These are phyloP conservation scores for Myotis brandtii DNA, from an alignment of 2,113 vertebrate genomes.

Conservation along the genomic window DNA sequence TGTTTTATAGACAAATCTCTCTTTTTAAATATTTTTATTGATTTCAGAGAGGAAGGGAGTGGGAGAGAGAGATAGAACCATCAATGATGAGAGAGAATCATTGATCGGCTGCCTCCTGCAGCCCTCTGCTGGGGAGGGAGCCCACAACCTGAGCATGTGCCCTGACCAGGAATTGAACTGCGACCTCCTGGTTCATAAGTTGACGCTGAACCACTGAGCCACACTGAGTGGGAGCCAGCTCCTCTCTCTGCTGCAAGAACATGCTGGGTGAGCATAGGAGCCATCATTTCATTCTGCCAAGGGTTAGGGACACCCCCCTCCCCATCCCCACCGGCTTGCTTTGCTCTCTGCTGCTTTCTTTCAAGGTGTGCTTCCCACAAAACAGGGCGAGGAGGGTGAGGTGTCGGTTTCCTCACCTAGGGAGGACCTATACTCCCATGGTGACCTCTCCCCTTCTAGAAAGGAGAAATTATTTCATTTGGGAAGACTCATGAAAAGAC, in stretches of 20 bases:
- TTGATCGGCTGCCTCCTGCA: too few relatives aligned
- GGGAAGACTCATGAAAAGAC: not conserved
- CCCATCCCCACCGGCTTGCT: fast-evolving
- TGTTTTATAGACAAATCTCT: too few relatives aligned
- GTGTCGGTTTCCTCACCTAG: not conserved
- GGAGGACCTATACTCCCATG: fast-evolving
- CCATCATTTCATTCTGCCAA: not conserved
- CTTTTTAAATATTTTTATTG: too few relatives aligned
- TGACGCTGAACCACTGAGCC: too few relatives aligned
- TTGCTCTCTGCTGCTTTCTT: not conserved
- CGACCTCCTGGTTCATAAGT: too few relatives aligned
- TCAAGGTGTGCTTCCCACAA: not conserved
- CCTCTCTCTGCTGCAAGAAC: fast-evolving
- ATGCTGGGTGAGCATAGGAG: fast-evolving
- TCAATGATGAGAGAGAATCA: too few relatives aligned
- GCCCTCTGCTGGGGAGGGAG: too few relatives aligned
- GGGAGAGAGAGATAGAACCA: too few relatives aligned
- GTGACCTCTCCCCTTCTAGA: not conserved
- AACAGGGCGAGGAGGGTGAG: not conserved
- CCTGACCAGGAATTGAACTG: too few relatives aligned
- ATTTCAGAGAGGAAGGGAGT: too few relatives aligned
- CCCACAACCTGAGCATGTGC: too few relatives aligned
- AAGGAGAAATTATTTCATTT: not conserved
- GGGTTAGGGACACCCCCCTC: fast-evolving
- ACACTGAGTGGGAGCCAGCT: too few relatives aligned